Base-by-base conservation (phyloP, 2,888 invertebrate genomes). In the Priocnemis perturbator region DNA sequence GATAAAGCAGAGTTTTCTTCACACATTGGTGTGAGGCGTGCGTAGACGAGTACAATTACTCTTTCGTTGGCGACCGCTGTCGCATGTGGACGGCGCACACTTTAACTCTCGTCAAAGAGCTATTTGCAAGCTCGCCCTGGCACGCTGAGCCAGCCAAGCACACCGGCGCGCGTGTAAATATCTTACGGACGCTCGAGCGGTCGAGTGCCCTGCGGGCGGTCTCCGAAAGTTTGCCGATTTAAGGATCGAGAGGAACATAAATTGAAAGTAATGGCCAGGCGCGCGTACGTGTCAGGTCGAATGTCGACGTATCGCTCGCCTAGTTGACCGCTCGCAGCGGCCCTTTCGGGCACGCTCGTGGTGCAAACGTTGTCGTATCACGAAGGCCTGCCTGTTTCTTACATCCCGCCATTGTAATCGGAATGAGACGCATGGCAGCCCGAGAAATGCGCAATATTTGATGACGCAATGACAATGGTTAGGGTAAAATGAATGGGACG, bases 191-290 rank as follows among this genome's bases (percentile, higher is more conserved):
- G 74, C 69, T 72, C 66, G 53, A 50, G 19, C 74, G 76, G 69
- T 74, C 64, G 59, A 66, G 64, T 57, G 55, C 73, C 72, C 82
- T 74, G 79, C 83, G 77, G 84, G 85, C 79, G 85, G 83, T 82
- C 83, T 71, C 74, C 73, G 75, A 81, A 82, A 82, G 76, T 84
- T 83, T 76, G 82, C 74, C 77, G 83, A 85, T 85, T 83, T 82
- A 78, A 80, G 78, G 81, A 81, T 83, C 82, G 79, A 71, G 74
- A 71, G 82, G 82, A 79, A 81, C 86, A 88, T 88, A 87, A 88
- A 88, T 88, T 87, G 86, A 87, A 87, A 86, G 83, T 87, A 87
- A 87, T 86, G 86, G 85, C 73, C 71, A 67, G 69, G 72, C 69
- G 78, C 60, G 55, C 77, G 65, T 79, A 72, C 76, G 74, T 75